These are phyloP conservation scores for Columba guinea DNA, from an alignment of 2,797 vertebrate genomes.

Conservation along the genomic window DNA sequence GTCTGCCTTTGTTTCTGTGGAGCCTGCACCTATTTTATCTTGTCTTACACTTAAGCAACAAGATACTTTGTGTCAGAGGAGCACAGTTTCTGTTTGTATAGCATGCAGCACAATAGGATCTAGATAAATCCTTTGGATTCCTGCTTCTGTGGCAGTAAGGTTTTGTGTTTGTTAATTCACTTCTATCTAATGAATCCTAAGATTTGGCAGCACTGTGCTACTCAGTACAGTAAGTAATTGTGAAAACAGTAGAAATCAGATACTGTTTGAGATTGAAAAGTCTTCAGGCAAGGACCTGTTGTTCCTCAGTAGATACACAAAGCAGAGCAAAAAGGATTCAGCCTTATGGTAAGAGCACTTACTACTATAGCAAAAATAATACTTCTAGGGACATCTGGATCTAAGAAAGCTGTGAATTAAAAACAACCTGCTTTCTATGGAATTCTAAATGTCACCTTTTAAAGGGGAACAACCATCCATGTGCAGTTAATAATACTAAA, in stretches of 20 bases:
- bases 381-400: background rate
- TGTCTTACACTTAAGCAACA: background rate
- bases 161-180: background rate
- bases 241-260: background rate
- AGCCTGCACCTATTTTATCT: background rate
- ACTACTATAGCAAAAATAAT: background rate
- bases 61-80: background rate
- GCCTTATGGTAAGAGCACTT: background rate
- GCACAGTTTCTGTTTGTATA: background rate
- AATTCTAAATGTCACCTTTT: background rate
- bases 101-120: background rate
- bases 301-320: background rate
- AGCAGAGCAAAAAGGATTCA: background rate
- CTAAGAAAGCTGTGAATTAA: background rate
- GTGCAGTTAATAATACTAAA: background rate
- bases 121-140: background rate
- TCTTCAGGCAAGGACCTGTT: background rate
- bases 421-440: accelerated
- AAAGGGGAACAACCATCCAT: background rate
- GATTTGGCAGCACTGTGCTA: background rate
- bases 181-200: background rate
- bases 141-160: background rate
- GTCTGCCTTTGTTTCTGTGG: background rate
- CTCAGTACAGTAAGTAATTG: background rate
- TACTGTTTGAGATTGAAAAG: background rate